Base-by-base conservation (phyloP, 2,113 vertebrate species). In the Opisthocomus hoazin region DNA sequence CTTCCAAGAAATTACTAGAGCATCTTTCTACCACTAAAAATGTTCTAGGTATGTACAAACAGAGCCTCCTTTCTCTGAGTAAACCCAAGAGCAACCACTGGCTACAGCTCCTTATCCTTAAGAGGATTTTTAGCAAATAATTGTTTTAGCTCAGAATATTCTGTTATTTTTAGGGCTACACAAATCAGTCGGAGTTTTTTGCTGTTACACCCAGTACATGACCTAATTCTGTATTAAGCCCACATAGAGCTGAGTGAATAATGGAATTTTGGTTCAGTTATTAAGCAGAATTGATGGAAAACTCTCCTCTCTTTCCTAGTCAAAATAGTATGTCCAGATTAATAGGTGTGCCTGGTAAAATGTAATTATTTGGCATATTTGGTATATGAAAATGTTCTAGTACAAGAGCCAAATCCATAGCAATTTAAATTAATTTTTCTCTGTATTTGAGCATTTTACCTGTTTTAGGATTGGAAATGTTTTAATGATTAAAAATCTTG, bases 1-100 rank as follows among this genome's bases (percentile, higher is more conserved):
- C 98, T 9, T 98, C 98, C 94, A 98, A 97, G 96, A 99, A 98
- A 88, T 53, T 98, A 68, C 36, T 96, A 3, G 99, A 99, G 22
- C 98, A 98, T 39, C 97, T 97, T 89, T 94, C 96, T 65, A 91
- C 95, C 50, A 97, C 98, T 91, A 98, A 98, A 91, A 98, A 98
- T 95, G 90, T 98, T 82, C 95, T 98, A 97, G 99, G 99, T 99
- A 98, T 77, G 98, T 95, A 83, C 61, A 74, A 74, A 87, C 36
- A 91, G 26, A 93, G 50, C 51, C 18, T 87, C 29, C 37, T 77
- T 85, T 53, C 50, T 88, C 80, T 94, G 64, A 66, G 43, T 41
- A 73, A 95, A 88, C 84, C 32, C n/a, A 87, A 73, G 87, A 68
- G 65, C 92, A 79, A 26, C 45, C 50, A 78, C 63, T 51, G 43